A percentile compares a stretch with the other conserved stretches of the same genome.
These are phyloP conservation scores for Subanguina moxae DNA, from an alignment of 1,140 invertebrate species.

Conservation along the genomic window DNA sequence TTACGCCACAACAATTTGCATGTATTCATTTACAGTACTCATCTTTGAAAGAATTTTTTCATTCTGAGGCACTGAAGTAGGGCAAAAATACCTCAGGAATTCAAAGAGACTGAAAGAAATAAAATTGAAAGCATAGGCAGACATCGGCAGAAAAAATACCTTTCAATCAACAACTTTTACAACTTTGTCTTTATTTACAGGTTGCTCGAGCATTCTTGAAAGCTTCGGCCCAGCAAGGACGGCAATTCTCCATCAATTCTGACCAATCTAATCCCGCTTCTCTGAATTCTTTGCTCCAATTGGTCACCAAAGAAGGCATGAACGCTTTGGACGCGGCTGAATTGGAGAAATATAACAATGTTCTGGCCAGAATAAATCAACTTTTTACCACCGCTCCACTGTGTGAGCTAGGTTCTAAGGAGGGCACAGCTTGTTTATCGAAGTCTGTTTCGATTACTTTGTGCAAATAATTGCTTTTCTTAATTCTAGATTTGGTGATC, in stretches of 20 bases:
- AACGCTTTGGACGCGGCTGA: constrained; percentile 26
- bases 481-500: not conserved
- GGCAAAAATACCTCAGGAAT: too few relatives aligned
- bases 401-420: constrained; percentile 17
- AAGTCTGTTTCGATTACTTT: constrained; percentile 8
- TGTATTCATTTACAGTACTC: too few relatives aligned
- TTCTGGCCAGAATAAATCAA: constrained; percentile 39
- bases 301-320: constrained; percentile 42
- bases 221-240: constrained; percentile 30
- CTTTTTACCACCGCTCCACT: constrained; percentile 25
- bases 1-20: too few relatives aligned
- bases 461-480: too few relatives aligned
- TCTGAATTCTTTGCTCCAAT: constrained; percentile 23
- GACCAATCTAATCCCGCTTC: constrained; percentile 4
- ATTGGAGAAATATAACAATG: constrained; percentile 33
- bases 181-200: constrained; percentile 9
- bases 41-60: too few relatives aligned
- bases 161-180: not conserved
- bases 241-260: constrained; percentile 32
- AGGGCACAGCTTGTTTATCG: not conserved
- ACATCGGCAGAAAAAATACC: too few relatives aligned
- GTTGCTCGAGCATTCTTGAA: constrained; percentile 36
- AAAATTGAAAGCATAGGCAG: too few relatives aligned
- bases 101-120: too few relatives aligned
- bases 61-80: too few relatives aligned